These are phyloP conservation scores for Aldrovandia affinis DNA, from an alignment of 2,797 vertebrate genomes.

Conservation along the genomic window DNA sequence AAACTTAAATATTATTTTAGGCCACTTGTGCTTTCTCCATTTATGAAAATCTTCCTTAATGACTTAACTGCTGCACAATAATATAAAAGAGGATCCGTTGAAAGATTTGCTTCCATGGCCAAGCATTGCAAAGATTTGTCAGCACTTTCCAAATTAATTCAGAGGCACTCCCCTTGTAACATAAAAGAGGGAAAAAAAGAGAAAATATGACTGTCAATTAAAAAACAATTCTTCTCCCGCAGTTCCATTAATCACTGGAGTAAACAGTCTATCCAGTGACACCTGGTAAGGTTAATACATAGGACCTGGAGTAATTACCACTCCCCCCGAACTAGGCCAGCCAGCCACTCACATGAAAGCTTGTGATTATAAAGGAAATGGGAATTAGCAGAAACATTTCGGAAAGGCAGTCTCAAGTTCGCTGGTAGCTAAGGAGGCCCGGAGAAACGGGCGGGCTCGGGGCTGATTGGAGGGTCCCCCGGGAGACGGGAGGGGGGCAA, in stretches of 20 bases:
- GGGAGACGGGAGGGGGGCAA: slow-evolving; percentile 69
- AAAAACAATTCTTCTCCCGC: slow-evolving; percentile 68
- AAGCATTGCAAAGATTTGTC: slow-evolving; percentile 69
- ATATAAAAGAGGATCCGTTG: slow-evolving; percentile 53
- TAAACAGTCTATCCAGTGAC: slow-evolving; percentile 87
- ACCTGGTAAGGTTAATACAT: slow-evolving; percentile 90
- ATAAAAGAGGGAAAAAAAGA: slow-evolving; percentile 55
- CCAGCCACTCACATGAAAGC: slow-evolving; percentile 85
- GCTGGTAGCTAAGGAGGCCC: slow-evolving; percentile 70
- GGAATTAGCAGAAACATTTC: slow-evolving; percentile 91
- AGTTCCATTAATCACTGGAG: slow-evolving; percentile 89
- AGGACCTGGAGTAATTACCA: slow-evolving; percentile 86
- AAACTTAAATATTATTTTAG: slow-evolving; percentile 49
- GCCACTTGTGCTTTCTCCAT: slow-evolving; percentile 41
- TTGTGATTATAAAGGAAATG: slow-evolving; percentile 94
- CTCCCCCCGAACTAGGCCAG: slow-evolving; percentile 66
- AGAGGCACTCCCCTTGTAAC: slow-evolving; percentile 73
- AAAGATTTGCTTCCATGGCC: slow-evolving; percentile 62
- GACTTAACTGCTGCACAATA: slow-evolving; percentile 46
- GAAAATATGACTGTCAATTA: slow-evolving; percentile 78
- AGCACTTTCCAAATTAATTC: slow-evolving; percentile 77
- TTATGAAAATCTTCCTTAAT: slow-evolving; percentile 54
- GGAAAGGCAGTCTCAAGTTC: slow-evolving; percentile 75
- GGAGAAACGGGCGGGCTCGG: slow-evolving; percentile 65
- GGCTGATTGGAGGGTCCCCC: slow-evolving; percentile 87